Conservation (phyloP, 2,888 invertebrate species). For the Diarsia dahlii region DNA sequence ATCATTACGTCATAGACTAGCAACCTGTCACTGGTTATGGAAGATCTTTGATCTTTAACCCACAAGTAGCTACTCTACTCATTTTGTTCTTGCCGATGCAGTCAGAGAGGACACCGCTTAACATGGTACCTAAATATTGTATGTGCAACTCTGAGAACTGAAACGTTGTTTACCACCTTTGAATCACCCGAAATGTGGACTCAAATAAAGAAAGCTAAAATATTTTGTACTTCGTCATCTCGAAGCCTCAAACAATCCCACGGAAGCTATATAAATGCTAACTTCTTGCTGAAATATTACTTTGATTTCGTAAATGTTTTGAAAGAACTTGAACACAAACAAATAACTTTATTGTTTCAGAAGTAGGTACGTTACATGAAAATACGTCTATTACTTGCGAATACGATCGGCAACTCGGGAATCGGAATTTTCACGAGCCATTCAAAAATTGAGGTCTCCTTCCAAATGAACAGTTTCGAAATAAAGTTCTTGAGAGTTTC, state of each 20-base stretch:
- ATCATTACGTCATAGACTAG: slow-evolving; percentile 30
- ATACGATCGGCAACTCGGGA: slow-evolving; percentile 28
- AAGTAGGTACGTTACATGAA: neutral
- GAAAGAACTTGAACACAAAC: neutral
- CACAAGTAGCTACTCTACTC: slow-evolving; percentile 13
- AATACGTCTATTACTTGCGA: slow-evolving; percentile 17
- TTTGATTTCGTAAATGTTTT: slow-evolving; percentile 37
- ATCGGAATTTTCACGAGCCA: slow-evolving; percentile 27
- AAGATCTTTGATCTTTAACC: slow-evolving; percentile 34
- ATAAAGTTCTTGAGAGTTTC: slow-evolving; percentile 25
- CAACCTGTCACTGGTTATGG: slow-evolving; percentile 44
- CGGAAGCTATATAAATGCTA: slow-evolving; percentile 20
- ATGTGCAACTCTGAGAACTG: slow-evolving; percentile 4
- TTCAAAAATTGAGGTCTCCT: slow-evolving; percentile 29
- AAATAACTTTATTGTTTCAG: neutral
- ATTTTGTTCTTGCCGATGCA: slow-evolving; percentile 15
- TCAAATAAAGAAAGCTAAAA: slow-evolving; percentile 37
- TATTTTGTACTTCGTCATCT: slow-evolving; percentile 26
- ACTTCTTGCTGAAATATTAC: slow-evolving; percentile 33
- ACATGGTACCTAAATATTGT: neutral
- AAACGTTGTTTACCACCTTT: slow-evolving; percentile 8
- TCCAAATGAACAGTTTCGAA: slow-evolving; percentile 16
- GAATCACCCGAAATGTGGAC: slow-evolving; percentile 9
- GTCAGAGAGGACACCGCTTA: slow-evolving; percentile 2
- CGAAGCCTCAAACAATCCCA: slow-evolving; percentile 23